Percentiles rank a stretch among this genome's conserved stretches.
phyloP scores from a whole-genome alignment of 2,888 invertebrate species.

The Bursaphelenchus okinawaensis region DNA sequence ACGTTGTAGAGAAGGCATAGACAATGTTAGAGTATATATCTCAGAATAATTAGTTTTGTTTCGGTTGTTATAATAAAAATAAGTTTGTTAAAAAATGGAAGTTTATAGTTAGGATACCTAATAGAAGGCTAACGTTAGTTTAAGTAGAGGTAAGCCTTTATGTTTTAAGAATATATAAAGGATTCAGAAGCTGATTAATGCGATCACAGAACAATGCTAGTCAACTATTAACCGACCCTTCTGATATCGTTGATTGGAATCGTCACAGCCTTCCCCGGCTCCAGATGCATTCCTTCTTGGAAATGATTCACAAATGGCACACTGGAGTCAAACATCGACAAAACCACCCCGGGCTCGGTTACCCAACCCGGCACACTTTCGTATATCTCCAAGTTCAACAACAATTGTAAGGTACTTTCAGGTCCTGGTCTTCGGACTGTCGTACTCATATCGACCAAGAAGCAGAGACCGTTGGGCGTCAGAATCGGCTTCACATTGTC shows the following conservation, averaged over 20 bases:
- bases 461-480: constrained; percentile 46
- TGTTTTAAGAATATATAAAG: too few relatives aligned
- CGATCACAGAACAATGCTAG: too few relatives aligned
- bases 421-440: constrained; percentile 49
- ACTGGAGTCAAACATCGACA: constrained; percentile 38
- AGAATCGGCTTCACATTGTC: constrained; percentile 44
- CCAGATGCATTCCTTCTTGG: constrained; percentile 47
- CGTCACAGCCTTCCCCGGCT: constrained; percentile 47
- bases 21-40: too few relatives aligned
- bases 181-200: too few relatives aligned
- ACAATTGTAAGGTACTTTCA: constrained; percentile 43
- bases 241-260: constrained; percentile 50
- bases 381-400: constrained; percentile 47
- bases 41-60: too few relatives aligned
- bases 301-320: constrained; percentile 34
- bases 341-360: constrained; percentile 42
- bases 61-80: too few relatives aligned
- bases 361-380: constrained; percentile 41
- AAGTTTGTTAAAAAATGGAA: too few relatives aligned
- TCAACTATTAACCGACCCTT: too few relatives aligned
- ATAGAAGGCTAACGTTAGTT: too few relatives aligned
- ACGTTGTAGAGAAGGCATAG: too few relatives aligned
- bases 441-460: constrained; percentile 40
- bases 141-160: too few relatives aligned
- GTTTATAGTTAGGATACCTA: too few relatives aligned